Evolutionary conservation across 1,140 invertebrate species (phyloP), one percentile per base, ranked within the genome.

Genomic region (Meloidogyne exigua): DNA sequence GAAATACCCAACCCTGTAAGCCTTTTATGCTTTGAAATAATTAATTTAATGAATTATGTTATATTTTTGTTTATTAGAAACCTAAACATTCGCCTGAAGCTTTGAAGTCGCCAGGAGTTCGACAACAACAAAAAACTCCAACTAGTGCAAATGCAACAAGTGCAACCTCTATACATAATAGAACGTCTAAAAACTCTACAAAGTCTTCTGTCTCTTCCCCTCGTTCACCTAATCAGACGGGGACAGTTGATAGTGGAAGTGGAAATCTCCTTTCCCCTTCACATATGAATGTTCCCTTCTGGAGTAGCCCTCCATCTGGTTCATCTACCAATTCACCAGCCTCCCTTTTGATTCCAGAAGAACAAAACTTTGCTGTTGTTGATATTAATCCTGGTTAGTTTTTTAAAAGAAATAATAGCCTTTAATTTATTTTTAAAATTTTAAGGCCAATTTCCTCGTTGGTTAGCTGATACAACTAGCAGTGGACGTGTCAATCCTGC

Each of bases 31-130:
- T 73, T 25, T 36, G 28, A n/a, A n/a, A n/a, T n/a, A n/a, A n/a
- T 32, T 32, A 32, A 32, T 32, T 32, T 32, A 32, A 3, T 32
- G 7, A 32, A 32, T 32, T 32, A 32, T 32, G 7, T 32, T 32
- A 32, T 32, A 3, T 76, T 63, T n/a, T 42, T 23, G n/a, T 63
- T 44, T 70, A 81, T 75, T 36, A 84, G 81, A 84, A 78, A 36
- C 81, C 83, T 23, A 73, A 49, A 68, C 80, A 79, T 39, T 36
- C 82, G 9, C 68, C 42, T 11, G 81, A 84, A 21, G 83, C 82
- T 12, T 63, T 82, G 10, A 72, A 76, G 28, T 82, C 81, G 11
- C 81, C 81, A n/a, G 81, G 81, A n/a, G 82, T 82, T 36, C 85
- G 85, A 76, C 69, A 72, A 65, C 49, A 57, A 57, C 76, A 80